Percentiles rank a stretch among this genome's conserved stretches.
These are phyloP conservation scores for Caenorhabditis sinica DNA, from an alignment of 2,888 invertebrate species.

Conservation along the genomic window DNA sequence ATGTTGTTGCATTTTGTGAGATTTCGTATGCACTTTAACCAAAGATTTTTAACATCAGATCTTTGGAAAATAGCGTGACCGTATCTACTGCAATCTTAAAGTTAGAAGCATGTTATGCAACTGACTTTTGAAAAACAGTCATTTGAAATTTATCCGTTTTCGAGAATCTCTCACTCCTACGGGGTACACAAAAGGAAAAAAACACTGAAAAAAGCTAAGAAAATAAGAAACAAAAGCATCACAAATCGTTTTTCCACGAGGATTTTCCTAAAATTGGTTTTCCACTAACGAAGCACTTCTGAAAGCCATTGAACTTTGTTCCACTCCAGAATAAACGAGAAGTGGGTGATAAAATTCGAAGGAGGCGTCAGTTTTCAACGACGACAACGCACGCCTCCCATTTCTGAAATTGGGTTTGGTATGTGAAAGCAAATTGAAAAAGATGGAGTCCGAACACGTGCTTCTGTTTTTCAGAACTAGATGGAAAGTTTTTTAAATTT, in stretches of 20 bases:
- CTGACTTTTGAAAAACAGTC: conserved; percentile 15
- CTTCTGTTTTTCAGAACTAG: conserved; percentile 2
- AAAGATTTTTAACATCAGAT: background rate
- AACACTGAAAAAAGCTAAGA: background rate
- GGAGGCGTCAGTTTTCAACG: conserved; percentile 17
- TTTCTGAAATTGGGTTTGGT: conserved; percentile 49
- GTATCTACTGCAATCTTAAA: background rate
- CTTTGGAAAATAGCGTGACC: background rate
- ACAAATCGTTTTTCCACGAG: conserved; percentile 50
- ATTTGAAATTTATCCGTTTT: conserved; percentile 35
- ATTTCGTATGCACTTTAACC: background rate
- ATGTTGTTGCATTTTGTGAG: background rate
- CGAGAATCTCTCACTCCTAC: conserved; percentile 7
- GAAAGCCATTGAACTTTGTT: conserved; percentile 45
- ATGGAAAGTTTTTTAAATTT: too few species aligned
- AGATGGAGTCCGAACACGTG: conserved; percentile 41
- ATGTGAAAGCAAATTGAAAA: conserved; percentile 14
- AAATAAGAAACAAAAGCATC: background rate
- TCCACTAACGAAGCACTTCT: background rate
- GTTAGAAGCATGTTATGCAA: background rate
- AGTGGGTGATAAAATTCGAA: conserved; percentile 19
- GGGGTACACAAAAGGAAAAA: background rate
- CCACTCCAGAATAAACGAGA: conserved; percentile 12
- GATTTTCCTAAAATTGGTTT: conserved; percentile 6
- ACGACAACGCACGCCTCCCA: conserved; percentile 5